Evolutionary conservation across 2,797 vertebrate species (phyloP).

Genomic region (Yasuhikotakia modesta): DNA sequence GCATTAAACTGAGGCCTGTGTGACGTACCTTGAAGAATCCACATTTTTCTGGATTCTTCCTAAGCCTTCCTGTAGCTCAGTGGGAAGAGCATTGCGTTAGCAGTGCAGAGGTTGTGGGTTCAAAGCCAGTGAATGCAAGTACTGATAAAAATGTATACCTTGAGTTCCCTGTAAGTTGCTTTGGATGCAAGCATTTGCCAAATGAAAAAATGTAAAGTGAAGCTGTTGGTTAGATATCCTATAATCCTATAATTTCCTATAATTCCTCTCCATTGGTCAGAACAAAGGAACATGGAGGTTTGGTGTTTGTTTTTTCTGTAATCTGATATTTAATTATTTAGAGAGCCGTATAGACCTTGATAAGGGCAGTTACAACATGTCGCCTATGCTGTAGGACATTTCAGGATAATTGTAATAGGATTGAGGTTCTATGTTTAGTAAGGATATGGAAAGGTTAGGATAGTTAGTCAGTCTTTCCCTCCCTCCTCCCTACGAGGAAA

Average conservation of each 20-base stretch:
- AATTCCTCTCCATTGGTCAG: not conserved
- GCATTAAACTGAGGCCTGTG: slow-evolving; percentile 9
- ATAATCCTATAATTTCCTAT: too few species aligned
- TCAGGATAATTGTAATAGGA: slow-evolving; percentile 86
- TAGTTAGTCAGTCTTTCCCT: slow-evolving; percentile 80
- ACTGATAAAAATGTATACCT: too few species aligned
- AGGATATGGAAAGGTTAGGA: slow-evolving; percentile 79
- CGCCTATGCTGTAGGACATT: slow-evolving; percentile 76
- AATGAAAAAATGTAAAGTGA: too few species aligned
- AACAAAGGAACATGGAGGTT: not conserved
- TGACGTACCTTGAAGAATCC: slow-evolving; percentile 6
- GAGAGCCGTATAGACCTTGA: slow-evolving; percentile 17
- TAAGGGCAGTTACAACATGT: slow-evolving; percentile 59
- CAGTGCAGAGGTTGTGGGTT: too few species aligned
- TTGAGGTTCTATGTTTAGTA: slow-evolving; percentile 83
- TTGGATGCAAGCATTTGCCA: too few species aligned
- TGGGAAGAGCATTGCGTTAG: too few species aligned
- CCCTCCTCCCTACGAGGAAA: slow-evolving; percentile 62
- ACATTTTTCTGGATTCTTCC: too few species aligned
- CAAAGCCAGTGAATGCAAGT: too few species aligned
- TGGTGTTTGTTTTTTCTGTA: not conserved
- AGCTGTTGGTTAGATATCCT: not conserved
- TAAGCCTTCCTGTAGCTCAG: too few species aligned
- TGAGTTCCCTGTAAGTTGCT: too few species aligned
- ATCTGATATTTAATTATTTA: slow-evolving; percentile 2